These are phyloP conservation scores for Digitonthophagus gazella DNA, from an alignment of 2,888 invertebrate species.

Conservation along the genomic window DNA sequence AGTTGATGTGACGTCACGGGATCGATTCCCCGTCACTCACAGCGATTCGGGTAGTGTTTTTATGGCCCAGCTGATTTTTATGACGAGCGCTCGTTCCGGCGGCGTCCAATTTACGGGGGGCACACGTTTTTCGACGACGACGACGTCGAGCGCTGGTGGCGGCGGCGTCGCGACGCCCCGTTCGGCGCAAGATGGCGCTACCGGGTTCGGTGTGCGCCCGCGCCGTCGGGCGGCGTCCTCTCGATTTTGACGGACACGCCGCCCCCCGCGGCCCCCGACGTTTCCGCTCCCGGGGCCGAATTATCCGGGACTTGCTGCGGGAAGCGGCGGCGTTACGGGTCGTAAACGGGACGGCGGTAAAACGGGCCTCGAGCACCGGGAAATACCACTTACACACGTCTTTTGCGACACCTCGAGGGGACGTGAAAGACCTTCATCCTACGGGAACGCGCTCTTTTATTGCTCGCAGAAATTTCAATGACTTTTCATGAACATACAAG, in stretches of 20 bases:
- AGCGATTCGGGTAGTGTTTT: constrained; percentile 39
- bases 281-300: constrained; percentile 38
- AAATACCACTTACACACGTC: constrained; percentile 15
- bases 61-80: constrained; percentile 39
- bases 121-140: constrained; percentile 44
- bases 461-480: no score
- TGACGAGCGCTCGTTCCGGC: constrained; percentile 33
- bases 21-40: constrained; percentile 44
- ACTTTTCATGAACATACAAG: no score
- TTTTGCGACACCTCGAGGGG: not conserved
- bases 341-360: constrained; percentile 24
- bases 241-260: constrained; percentile 54
- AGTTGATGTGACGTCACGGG: constrained; percentile 24
- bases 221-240: constrained; percentile 50
- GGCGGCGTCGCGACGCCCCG: constrained; percentile 36
- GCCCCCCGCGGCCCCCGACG: constrained; percentile 50
- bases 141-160: constrained; percentile 42
- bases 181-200: constrained; percentile 41
- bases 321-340: constrained; percentile 21
- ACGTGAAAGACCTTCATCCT: not conserved
- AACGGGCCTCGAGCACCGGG: constrained; percentile 15
- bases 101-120: constrained; percentile 42
- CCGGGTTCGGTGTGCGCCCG: constrained; percentile 40
- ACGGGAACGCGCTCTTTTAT: no score
- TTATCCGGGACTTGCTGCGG: constrained; percentile 24